phyloP scores from a whole-genome alignment of 2,797 vertebrate genomes.

The Bradypodion ventrale region DNA sequence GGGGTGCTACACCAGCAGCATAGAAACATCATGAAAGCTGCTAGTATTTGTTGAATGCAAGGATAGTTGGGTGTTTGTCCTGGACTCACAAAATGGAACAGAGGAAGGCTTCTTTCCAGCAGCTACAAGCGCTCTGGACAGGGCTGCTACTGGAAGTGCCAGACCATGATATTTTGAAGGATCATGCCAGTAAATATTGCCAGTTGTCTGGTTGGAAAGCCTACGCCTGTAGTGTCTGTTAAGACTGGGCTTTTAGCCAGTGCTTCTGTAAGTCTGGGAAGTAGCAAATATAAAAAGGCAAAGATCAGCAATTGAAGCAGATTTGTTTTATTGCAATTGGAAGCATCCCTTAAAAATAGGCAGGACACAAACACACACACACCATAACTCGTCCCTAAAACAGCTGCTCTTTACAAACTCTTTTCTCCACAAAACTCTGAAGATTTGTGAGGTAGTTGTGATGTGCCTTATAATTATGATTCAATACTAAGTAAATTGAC shows the following conservation, averaged over 20 bases:
- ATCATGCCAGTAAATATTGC: not conserved
- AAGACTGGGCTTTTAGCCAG: conserved; percentile 1
- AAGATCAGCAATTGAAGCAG: not conserved
- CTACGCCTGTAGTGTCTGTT: not conserved
- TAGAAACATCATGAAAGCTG: not conserved
- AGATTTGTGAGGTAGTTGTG: not conserved
- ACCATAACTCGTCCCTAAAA: not conserved
- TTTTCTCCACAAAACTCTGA: not conserved
- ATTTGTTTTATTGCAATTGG: conserved; percentile 14
- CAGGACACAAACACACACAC: not conserved
- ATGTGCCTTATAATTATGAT: no score
- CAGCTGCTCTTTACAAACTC: conserved; percentile 15
- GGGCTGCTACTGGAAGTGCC: not conserved
- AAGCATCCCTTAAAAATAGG: not conserved
- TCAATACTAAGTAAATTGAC: not conserved
- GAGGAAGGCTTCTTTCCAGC: not conserved
- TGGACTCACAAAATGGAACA: not conserved
- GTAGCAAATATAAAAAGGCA: not conserved
- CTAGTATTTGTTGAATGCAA: not conserved
- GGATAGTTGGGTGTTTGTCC: not conserved
- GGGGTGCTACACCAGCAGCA: not conserved
- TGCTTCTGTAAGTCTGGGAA: not conserved
- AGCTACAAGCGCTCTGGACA: not conserved
- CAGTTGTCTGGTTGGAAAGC: not conserved
- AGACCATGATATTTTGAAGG: not conserved